phyloP scores from a whole-genome alignment of 2,113 vertebrate genomes.

The Corythornis madagascariensis region DNA sequence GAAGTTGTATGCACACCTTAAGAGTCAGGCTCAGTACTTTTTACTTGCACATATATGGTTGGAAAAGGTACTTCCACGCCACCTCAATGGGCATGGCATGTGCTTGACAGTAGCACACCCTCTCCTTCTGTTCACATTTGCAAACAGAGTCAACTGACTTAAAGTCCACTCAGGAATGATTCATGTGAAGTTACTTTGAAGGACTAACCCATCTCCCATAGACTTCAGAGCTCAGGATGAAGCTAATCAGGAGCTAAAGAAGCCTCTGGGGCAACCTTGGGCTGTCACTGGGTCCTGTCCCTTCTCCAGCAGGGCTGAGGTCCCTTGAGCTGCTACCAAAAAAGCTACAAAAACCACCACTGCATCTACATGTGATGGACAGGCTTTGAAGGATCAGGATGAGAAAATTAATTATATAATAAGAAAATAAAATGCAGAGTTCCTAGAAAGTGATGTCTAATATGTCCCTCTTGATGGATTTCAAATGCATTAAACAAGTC shows the following conservation, averaged over 20 bases:
- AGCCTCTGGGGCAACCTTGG: neutral
- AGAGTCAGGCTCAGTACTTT: neutral
- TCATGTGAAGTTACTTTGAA: neutral
- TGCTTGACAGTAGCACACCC: rapidly evolving
- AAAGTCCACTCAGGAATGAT: neutral
- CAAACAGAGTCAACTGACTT: neutral
- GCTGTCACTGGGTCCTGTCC: neutral
- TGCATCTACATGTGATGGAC: neutral
- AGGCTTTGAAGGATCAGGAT: neutral
- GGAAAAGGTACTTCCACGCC: neutral
- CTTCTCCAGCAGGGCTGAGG: neutral
- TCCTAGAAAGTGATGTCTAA: neutral
- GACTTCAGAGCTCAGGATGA: neutral
- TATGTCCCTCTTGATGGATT: neutral
- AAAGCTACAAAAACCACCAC: neutral
- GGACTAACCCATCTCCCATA: neutral
- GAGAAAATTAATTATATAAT: neutral
- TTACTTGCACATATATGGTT: rapidly evolving
- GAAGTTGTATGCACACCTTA: neutral
- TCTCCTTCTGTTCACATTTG: neutral
- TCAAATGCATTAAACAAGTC: neutral
- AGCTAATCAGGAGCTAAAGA: neutral
- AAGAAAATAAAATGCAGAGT: neutral
- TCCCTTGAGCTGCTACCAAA: neutral
- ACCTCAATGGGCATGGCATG: neutral